Base-by-base conservation (phyloP, 2,113 vertebrate species). In the Condylura cristata region DNA sequence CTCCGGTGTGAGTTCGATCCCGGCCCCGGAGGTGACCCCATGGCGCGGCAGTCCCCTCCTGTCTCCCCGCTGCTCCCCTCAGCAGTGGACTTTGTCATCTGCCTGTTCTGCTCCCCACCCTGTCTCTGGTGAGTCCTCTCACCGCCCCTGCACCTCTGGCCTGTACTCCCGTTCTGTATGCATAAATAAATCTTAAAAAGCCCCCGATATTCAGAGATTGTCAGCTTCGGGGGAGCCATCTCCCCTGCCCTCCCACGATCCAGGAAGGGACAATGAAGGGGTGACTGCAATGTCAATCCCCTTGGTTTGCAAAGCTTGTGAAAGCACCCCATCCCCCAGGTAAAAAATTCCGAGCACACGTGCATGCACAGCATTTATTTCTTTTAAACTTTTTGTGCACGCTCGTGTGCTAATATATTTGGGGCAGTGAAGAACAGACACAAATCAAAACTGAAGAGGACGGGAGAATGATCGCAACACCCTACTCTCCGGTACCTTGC, bases 161-260 rank as follows among this genome's bases (percentile, higher is more conserved):
- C n/a, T n/a, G n/a, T n/a, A n/a, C n/a, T n/a, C n/a, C n/a, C n/a
- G n/a, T n/a, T n/a, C n/a, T n/a, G n/a, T n/a, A n/a, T n/a, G n/a
- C n/a, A n/a, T n/a, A n/a, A n/a, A n/a, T n/a, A n/a, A n/a, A n/a
- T n/a, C n/a, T n/a, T n/a, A n/a, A n/a, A n/a, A n/a, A n/a, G n/a
- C n/a, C n/a, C n/a, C n/a, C 5, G 16, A 41, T 53, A n/a, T 16
- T 34, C 10, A 70, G 14, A 39, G 37, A 22, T 13, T 24, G 14
- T 22, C 48, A 61, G 0, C 30, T 48, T 32, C 17, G 2, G 1
- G 32, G 58, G 6, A 32, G 4, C 2, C 16, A 0, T 60, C 14
- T 20, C 11, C 11, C 63, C 18, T 2, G 10, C 3, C 20, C 0
- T 18, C 51, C 51, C 51, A 1, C 6, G 32, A 30, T 17, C n/a